Evolutionary conservation across 2,113 vertebrate species (phyloP).

Genomic region (Scomber colias): DNA sequence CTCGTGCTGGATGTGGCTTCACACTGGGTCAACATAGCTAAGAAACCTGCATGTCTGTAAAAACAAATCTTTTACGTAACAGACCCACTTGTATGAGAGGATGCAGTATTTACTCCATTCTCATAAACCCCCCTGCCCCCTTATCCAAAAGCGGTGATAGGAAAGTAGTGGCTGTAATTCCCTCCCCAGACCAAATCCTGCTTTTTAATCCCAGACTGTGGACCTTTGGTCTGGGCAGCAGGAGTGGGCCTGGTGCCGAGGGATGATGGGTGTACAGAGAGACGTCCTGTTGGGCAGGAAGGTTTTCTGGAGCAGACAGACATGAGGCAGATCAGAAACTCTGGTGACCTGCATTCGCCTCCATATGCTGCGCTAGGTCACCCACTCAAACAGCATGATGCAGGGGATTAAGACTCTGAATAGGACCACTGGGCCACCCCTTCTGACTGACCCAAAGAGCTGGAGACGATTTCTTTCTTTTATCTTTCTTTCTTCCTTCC

Average conservation of each 20-base stretch:
- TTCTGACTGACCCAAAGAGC: constrained; percentile 53
- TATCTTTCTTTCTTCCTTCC: neutral
- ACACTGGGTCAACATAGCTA: constrained; percentile 46
- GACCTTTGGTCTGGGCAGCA: constrained; percentile 72
- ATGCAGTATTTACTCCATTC: constrained; percentile 42
- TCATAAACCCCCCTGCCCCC: neutral
- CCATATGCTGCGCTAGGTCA: constrained; percentile 74
- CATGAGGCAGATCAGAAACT: constrained; percentile 68
- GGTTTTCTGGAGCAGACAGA: constrained; percentile 76
- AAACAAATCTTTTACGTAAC: constrained; percentile 65
- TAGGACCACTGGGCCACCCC: constrained; percentile 48
- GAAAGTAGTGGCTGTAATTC: constrained; percentile 70
- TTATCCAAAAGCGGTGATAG: constrained; percentile 17
- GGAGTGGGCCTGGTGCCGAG: constrained; percentile 64
- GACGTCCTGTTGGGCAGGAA: constrained; percentile 56
- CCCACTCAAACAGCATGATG: constrained; percentile 53
- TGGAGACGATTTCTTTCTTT: constrained; percentile 1
- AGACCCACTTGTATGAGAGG: constrained; percentile 55
- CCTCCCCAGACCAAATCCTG: constrained; percentile 70
- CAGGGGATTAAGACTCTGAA: constrained; percentile 71
- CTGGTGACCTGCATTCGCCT: constrained; percentile 79
- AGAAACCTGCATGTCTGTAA: constrained; percentile 17
- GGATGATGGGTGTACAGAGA: constrained; percentile 48
- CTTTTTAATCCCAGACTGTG: constrained; percentile 71
- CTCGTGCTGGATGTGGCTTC: constrained; percentile 8